A percentile compares a stretch with the other conserved stretches of the same genome.
Evolutionary conservation across 2,113 vertebrate genomes (phyloP).

Genomic region (Semnornis frantzii): DNA sequence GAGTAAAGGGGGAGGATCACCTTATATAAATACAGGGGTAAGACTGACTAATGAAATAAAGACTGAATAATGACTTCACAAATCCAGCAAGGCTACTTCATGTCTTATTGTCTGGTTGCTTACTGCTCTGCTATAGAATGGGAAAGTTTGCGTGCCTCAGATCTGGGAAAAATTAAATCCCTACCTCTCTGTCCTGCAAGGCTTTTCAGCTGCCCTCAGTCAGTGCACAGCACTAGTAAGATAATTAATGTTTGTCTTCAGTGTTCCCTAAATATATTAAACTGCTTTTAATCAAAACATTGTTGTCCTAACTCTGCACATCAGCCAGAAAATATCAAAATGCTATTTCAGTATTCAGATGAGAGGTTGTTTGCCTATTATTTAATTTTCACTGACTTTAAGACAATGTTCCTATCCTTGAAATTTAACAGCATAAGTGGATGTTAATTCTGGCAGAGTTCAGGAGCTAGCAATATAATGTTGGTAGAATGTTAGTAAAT

Average conservation of each 20-base stretch:
- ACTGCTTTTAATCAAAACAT: background rate
- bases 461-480: slow-evolving; percentile 12
- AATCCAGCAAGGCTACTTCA: background rate
- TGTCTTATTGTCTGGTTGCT: background rate
- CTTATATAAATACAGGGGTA: too few relatives aligned
- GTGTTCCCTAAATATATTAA: background rate
- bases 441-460: slow-evolving; percentile 47
- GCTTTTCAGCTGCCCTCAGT: background rate
- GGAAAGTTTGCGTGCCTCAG: background rate
- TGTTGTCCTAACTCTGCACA: background rate
- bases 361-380: background rate
- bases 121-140: background rate
- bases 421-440: slow-evolving; percentile 36
- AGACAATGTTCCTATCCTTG: slow-evolving; percentile 23
- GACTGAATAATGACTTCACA: background rate
- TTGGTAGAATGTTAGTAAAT: slow-evolving; percentile 41
- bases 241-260: background rate
- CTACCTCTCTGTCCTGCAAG: background rate
- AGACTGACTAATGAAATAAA: background rate
- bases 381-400: slow-evolving; percentile 40
- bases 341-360: background rate
- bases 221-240: background rate
- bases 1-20: too few relatives aligned
- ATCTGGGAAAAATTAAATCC: background rate
- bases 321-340: background rate